Evolutionary conservation across 2,888 invertebrate species (phyloP).

Genomic region (Pecten maximus): DNA sequence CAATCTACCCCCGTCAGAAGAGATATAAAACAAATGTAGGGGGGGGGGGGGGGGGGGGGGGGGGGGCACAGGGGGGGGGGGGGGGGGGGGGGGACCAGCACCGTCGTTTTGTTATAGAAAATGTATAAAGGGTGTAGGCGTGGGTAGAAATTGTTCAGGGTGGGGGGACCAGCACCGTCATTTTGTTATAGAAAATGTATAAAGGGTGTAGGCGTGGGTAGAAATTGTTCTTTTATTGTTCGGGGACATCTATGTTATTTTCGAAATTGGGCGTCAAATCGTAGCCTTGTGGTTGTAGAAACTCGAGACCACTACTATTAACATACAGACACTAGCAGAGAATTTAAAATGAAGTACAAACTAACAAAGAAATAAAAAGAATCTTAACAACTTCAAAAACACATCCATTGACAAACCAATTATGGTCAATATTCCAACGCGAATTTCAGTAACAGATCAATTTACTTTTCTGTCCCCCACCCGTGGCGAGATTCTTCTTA

Average conservation of each 20-base stretch:
- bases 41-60: too few relatives aligned
- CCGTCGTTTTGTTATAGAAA: too few relatives aligned
- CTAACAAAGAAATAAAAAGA: constrained; percentile 28
- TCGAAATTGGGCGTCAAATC: constrained; percentile 26
- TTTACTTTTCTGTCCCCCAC: constrained; percentile 26
- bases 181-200: neutral
- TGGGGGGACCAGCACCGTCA: too few relatives aligned
- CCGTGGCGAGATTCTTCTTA: constrained; percentile 13
- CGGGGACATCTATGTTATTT: neutral
- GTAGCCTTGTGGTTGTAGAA: neutral
- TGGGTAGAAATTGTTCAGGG: neutral
- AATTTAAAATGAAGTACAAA: constrained; percentile 22
- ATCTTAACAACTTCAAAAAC: constrained; percentile 29
- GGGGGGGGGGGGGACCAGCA: too few relatives aligned
- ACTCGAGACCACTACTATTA: neutral
- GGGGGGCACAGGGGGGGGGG: too few relatives aligned
- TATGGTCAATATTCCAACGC: constrained; percentile 22
- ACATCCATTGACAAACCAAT: constrained; percentile 29
- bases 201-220: neutral
- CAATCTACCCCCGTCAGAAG: too few relatives aligned
- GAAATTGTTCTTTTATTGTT: constrained; percentile 9
- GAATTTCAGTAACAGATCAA: constrained; percentile 33
- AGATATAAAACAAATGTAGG: too few relatives aligned
- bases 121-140: neutral
- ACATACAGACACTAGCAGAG: neutral